Base-by-base conservation (phyloP, 2,797 vertebrate genomes). In the Sparidentex hasta region DNA sequence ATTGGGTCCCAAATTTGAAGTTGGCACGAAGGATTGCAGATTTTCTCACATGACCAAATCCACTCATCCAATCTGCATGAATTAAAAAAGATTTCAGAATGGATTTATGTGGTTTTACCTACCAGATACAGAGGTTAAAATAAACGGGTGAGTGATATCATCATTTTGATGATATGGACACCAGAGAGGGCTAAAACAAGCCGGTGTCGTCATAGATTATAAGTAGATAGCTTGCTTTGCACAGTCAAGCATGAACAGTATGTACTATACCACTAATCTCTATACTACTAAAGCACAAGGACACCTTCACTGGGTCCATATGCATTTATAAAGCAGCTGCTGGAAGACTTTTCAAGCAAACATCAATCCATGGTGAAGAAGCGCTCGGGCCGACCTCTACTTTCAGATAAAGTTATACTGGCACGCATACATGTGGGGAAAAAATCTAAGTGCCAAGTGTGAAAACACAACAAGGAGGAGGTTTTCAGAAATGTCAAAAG, bases 401-500 rank as follows among this genome's bases (percentile, higher is more conserved):
- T 59, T 18, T 54, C n/a, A 58, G 43, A 20, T 57, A 63, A 67
- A 73, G 46, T 44, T 51, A 11, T 3, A n/a, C 50, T 3, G 11
- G 25, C 21, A 44, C n/a, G 11, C 52, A 74, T 33, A 14, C 62
- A 63, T 56, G 55, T 57, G 6, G 4, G 61, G 54, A 23, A 59
- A 73, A 71, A 65, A 21, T 65, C 52, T 33, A n/a, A 54, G 69
- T 18, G n/a, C 43, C n/a, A 25, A 21, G 12, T 11, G 62, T 9
- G 43, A 81, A 69, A 51, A 69, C 38, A 29, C 29, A 57, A 67
- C 29, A 68, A 76, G 44, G n/a, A 50, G 59, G 41, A 71, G 73
- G 63, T 65, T 86, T 85, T 71, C 4, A 5, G 74, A 74, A 66
- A 69, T 71, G 85, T 83, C 83, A 87, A 54, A 74, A 89, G 91